These are phyloP conservation scores for Drosophila neonasuta DNA, from an alignment of 2,888 invertebrate species.

Conservation along the genomic window DNA sequence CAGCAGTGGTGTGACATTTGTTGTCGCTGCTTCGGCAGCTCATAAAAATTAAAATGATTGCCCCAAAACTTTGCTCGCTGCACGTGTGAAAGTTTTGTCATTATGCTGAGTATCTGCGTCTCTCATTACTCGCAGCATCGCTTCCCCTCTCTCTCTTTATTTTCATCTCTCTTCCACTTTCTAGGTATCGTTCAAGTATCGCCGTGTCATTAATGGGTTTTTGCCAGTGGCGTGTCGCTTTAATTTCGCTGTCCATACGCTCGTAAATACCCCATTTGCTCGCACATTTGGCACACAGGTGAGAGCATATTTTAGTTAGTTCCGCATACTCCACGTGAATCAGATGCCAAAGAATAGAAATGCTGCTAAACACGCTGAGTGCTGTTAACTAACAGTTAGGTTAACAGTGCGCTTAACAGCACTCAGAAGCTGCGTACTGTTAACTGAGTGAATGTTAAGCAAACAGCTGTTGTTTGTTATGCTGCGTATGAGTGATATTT, in stretches of 20 bases:
- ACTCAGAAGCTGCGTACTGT: not conserved
- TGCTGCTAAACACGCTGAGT: constrained; percentile 33
- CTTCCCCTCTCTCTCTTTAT: too few relatives aligned
- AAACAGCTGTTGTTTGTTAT: constrained; percentile 70
- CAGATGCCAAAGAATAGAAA: constrained; percentile 19
- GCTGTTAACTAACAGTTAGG: constrained; percentile 46
- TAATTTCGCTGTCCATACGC: constrained; percentile 27
- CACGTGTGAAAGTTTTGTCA: constrained; percentile 62
- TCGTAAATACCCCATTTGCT: constrained; percentile 19
- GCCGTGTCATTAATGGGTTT: constrained; percentile 66
- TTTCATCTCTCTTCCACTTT: too few relatives aligned
- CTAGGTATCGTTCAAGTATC: constrained; percentile 26
- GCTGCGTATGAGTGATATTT: constrained; percentile 57
- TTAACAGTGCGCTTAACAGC: not conserved
- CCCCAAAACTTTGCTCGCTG: constrained; percentile 51
- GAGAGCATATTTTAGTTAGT: constrained; percentile 55
- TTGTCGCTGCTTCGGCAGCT: constrained; percentile 41
- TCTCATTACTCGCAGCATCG: not conserved
- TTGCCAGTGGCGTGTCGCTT: constrained; percentile 8
- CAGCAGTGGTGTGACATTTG: not conserved
- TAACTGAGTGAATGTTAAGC: constrained; percentile 27
- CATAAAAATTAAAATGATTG: constrained; percentile 77
- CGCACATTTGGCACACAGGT: constrained; percentile 18
- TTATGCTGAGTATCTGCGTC: constrained; percentile 60
- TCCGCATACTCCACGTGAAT: constrained; percentile 25